Percentiles rank a stretch among this genome's conserved stretches.
Evolutionary conservation across 2,888 invertebrate species (phyloP).

Genomic region (Aethes cnicana): DNA sequence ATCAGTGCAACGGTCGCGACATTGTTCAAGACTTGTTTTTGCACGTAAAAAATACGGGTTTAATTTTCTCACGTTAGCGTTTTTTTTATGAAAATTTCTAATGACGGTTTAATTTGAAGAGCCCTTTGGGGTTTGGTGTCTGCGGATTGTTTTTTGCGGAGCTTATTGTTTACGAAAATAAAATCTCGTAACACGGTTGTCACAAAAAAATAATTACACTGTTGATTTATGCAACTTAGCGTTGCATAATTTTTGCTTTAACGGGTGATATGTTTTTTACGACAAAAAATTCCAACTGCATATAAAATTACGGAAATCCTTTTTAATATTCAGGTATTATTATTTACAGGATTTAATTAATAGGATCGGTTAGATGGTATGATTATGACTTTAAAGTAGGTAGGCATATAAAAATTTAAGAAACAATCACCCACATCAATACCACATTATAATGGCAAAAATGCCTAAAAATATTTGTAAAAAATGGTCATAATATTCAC

Average conservation of each 20-base stretch:
- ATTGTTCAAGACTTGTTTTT: slow-evolving; percentile 53
- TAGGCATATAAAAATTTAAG: too few species aligned
- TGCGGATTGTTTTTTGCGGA: slow-evolving; percentile 51
- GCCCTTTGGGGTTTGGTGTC: slow-evolving; percentile 80
- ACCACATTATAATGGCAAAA: too few species aligned
- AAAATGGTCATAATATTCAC: too few species aligned
- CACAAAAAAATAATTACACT: slow-evolving; percentile 76
- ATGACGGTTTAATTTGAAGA: slow-evolving; percentile 81
- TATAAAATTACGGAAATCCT: too few species aligned
- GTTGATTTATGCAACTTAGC: slow-evolving; percentile 70
- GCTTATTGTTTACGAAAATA: slow-evolving; percentile 76
- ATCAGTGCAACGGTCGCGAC: slow-evolving; percentile 70
- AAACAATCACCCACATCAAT: too few species aligned
- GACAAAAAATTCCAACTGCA: too few species aligned
- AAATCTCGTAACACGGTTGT: slow-evolving; percentile 78
- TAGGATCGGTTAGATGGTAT: too few species aligned
- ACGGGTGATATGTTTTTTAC: slow-evolving; percentile 21
- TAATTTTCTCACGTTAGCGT: slow-evolving; percentile 81
- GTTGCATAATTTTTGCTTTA: slow-evolving; percentile 49
- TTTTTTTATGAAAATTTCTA: slow-evolving; percentile 68
- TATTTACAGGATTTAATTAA: too few species aligned
- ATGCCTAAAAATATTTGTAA: too few species aligned
- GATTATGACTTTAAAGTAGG: too few species aligned
- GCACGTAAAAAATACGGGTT: slow-evolving; percentile 54
- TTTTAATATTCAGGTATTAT: too few species aligned